Conservation (phyloP, 2,113 vertebrate genomes). For the Australoheros scitulus region DNA sequence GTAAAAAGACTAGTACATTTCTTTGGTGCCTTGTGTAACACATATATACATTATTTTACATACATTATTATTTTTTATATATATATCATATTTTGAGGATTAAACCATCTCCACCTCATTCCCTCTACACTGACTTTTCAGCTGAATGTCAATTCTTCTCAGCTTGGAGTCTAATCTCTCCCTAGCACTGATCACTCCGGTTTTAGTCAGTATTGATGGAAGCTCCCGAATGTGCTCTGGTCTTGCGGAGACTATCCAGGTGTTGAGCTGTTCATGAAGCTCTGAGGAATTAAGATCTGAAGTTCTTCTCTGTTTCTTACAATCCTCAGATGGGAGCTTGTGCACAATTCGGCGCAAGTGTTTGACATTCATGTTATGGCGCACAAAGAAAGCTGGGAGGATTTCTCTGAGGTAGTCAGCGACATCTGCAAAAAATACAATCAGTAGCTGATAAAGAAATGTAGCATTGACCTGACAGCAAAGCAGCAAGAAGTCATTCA, state of each 20-base stretch:
- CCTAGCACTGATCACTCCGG: fast-evolving
- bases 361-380: neutral
- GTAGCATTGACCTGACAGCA: neutral
- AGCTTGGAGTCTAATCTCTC: slow-evolving; percentile 34
- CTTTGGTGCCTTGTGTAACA: neutral
- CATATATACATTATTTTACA: too few relatives aligned
- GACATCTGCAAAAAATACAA: slow-evolving; percentile 4
- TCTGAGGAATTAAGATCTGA: fast-evolving
- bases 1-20: neutral
- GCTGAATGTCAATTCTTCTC: neutral
- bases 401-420: slow-evolving; percentile 47
- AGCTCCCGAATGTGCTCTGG: neutral
- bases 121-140: neutral
- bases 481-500: fast-evolving
- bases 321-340: neutral
- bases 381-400: slow-evolving; percentile 43
- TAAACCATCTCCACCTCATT: neutral
- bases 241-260: neutral
- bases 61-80: too few relatives aligned
- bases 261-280: fast-evolving
- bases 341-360: slow-evolving; percentile 19
- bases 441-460: fast-evolving
- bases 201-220: fast-evolving
- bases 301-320: fast-evolving
- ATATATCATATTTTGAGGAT: fast-evolving